Evolutionary conservation across 1,140 invertebrate species (phyloP).

Genomic region (Holotrichia oblita): DNA sequence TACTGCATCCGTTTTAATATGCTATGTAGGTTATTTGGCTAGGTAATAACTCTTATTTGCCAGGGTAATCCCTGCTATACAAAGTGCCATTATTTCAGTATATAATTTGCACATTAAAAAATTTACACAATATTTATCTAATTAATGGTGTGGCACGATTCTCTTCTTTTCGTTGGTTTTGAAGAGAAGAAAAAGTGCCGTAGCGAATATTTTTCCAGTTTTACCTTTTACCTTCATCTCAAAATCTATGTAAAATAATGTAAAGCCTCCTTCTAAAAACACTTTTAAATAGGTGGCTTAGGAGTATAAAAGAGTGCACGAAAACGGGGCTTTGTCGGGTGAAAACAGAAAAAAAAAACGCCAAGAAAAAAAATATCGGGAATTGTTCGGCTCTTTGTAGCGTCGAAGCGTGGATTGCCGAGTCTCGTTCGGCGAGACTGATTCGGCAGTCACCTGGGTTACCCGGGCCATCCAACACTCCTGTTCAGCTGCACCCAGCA

Average conservation of each 20-base stretch:
- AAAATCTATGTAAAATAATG: conserved; percentile 26
- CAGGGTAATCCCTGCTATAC: no score
- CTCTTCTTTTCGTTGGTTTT: background rate
- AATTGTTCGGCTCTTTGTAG: conserved; percentile 35
- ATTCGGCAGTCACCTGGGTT: conserved; percentile 39
- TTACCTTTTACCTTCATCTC: background rate
- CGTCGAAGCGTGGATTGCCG: conserved; percentile 14
- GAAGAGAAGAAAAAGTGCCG: background rate
- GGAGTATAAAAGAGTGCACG: conserved; percentile 10
- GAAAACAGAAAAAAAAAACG: background rate
- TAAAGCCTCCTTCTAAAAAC: conserved; percentile 11
- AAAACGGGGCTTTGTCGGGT: conserved; percentile 2
- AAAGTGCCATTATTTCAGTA: no score
- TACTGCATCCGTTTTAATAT: no score
- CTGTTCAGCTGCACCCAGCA: conserved; percentile 38
- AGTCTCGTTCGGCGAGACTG: conserved; percentile 25
- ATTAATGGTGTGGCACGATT: background rate
- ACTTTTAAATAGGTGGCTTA: conserved; percentile 30
- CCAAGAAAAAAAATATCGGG: background rate
- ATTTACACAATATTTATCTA: background rate
- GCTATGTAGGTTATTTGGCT: no score
- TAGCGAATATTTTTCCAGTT: conserved; percentile 8
- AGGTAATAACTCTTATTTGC: no score
- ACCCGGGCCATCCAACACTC: conserved; percentile 39
- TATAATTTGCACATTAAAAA: no score